These are phyloP conservation scores for Drosophila putrida DNA, from an alignment of 2,888 invertebrate genomes.

Conservation along the genomic window DNA sequence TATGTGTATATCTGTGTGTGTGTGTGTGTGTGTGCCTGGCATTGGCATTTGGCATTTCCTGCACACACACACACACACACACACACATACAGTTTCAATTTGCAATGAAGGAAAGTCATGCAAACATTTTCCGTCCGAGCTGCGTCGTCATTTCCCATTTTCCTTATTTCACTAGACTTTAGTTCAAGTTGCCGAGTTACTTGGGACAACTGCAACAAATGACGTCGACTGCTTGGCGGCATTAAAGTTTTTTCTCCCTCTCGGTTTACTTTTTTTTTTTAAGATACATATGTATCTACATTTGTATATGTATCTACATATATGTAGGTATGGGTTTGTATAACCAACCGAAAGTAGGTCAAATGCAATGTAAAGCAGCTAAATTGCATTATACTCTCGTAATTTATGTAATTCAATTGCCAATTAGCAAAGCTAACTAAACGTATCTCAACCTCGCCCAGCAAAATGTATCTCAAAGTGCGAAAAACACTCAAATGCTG, in stretches of 20 bases:
- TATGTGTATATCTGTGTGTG: neutral
- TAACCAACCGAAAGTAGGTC: conserved; percentile 56
- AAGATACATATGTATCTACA: conserved; percentile 4
- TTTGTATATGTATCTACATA: neutral
- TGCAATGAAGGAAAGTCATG: conserved; percentile 57
- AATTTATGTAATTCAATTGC: conserved; percentile 70
- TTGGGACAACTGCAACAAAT: conserved; percentile 22
- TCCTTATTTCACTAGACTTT: conserved; percentile 27
- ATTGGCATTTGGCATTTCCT: conserved; percentile 70
- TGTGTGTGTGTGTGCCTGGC: conserved; percentile 33
- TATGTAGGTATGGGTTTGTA: conserved; percentile 16
- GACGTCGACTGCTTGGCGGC: conserved; percentile 18
- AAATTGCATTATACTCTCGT: conserved; percentile 62
- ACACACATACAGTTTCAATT: conserved; percentile 54
- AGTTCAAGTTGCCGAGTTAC: conserved; percentile 20
- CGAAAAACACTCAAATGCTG: conserved; percentile 28
- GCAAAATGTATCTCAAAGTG: conserved; percentile 37
- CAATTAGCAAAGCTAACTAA: conserved; percentile 56
- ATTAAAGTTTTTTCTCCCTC: conserved; percentile 28
- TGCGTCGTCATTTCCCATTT: conserved; percentile 48
- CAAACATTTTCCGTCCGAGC: conserved; percentile 59
- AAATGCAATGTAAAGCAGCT: conserved; percentile 44
- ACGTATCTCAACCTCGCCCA: neutral
- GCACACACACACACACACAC: conserved; percentile 16
- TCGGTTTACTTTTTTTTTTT: conserved; percentile 5